These are phyloP conservation scores for Gnathonemus longibarbis DNA, from an alignment of 2,113 vertebrate genomes.

Conservation along the genomic window DNA sequence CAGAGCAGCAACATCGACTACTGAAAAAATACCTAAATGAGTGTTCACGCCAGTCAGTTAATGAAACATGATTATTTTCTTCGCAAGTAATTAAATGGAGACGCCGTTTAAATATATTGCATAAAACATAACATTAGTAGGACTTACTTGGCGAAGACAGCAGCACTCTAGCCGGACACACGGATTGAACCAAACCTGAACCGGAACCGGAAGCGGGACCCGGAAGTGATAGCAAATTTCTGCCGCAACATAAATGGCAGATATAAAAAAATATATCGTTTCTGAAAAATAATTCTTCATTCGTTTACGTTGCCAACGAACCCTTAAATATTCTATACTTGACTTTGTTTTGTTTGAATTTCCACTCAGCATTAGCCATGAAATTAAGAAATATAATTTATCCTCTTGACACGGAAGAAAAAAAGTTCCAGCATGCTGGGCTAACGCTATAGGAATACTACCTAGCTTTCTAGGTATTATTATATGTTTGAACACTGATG, in stretches of 20 bases:
- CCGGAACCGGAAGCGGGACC: not conserved
- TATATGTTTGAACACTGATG: not conserved
- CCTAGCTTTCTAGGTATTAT: not conserved
- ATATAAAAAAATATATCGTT: not conserved
- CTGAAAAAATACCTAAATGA: not conserved
- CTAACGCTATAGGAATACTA: not conserved
- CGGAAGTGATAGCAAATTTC: not conserved
- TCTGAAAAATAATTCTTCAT: not conserved
- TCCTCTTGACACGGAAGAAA: constrained; percentile 11
- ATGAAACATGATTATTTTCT: not conserved
- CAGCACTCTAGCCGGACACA: not conserved
- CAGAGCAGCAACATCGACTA: not conserved
- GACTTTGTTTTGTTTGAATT: not conserved
- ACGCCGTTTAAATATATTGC: not conserved
- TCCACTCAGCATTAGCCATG: not conserved
- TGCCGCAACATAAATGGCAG: not conserved
- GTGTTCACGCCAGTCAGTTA: not conserved
- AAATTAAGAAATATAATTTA: not conserved
- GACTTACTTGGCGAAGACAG: not conserved
- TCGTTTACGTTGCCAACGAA: not conserved
- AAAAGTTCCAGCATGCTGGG: not conserved
- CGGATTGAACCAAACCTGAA: too few species aligned
- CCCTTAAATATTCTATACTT: not conserved
- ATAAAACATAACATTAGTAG: not conserved
- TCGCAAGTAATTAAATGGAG: not conserved